Evolutionary conservation across 2,888 invertebrate genomes (phyloP), one percentile per base, ranked within the genome.

Genomic region (Ommatoiulus sabulosus): DNA sequence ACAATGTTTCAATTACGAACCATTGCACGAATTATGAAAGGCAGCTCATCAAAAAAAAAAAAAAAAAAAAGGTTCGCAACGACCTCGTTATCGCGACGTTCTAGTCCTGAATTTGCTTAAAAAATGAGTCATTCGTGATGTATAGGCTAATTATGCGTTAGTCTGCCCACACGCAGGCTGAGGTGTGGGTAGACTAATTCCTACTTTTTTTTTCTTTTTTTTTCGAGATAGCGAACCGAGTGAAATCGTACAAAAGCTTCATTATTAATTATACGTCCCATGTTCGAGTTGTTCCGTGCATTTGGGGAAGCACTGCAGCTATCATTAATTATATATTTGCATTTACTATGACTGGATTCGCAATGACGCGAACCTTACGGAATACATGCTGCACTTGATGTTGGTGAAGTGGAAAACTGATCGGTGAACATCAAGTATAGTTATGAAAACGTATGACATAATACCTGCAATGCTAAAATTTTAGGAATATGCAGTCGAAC

Each of bases 151-250:
- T 72, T 72, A 24, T 72, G 24, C 72, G 24, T 72, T 72, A 5
- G 24, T 72, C 72, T 72, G 72, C 72, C 72, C 24, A 72, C 72
- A 72, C 72, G 20, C 57, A n/a, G 5, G 24, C 7, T 4, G 24
- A 72, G 72, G 72, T 72, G 72, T 72, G 72, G 72, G 72, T 17
- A 72, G 72, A 72, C 72, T 72, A 24, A 57, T 57, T 15, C n/a
- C n/a, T 17, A 57, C 3, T 57, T 57, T 57, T 57, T 52, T 52
- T 46, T 46, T 46, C 6, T 46, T 46, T 46, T 46, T 5, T 46
- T 48, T 8, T 48, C 15, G 48, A 48, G 48, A 8, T 48, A 12
- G 48, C 15, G 48, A 48, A 48, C 48, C 48, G n/a, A 17, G n/a
- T 57, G 3, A 57, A 10, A 15, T 15, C 5, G 2, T 57, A 17